These are phyloP conservation scores for Triplophysa tibetana DNA, from an alignment of 2,113 vertebrate genomes.

Conservation along the genomic window DNA sequence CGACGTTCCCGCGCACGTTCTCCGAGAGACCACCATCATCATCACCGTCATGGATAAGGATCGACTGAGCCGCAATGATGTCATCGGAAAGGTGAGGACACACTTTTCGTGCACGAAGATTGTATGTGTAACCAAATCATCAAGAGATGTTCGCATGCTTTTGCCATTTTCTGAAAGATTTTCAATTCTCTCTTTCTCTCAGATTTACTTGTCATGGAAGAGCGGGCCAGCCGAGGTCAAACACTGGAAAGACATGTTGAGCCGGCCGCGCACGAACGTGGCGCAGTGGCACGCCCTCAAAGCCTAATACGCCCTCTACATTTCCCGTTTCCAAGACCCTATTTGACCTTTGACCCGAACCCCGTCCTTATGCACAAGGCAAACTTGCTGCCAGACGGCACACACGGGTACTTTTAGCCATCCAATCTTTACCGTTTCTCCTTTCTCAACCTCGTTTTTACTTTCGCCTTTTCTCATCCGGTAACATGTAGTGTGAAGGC, in stretches of 20 bases:
- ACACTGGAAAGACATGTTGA: constrained; percentile 99
- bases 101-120: too few species aligned
- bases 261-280: constrained; percentile 90
- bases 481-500: constrained; percentile 48
- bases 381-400: constrained; percentile 63
- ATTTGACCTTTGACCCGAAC: constrained; percentile 43
- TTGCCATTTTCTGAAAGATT: too few species aligned
- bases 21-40: constrained; percentile 97
- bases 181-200: constrained; percentile 32
- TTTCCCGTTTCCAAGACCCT: constrained; percentile 5
- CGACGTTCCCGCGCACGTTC: constrained; percentile 92
- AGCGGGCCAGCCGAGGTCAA: constrained; percentile 96
- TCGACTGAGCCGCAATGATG: constrained; percentile 93
- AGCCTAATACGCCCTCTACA: constrained; percentile 77
- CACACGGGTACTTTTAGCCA: constrained; percentile 84
- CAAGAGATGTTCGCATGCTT: too few species aligned
- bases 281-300: constrained; percentile 99
- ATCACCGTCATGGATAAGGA: constrained; percentile 99
- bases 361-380: constrained; percentile 78
- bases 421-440: constrained; percentile 56
- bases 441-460: neutral
- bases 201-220: constrained; percentile 99
- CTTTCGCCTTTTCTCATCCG: constrained; percentile 29
- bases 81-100: constrained; percentile 90
- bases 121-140: too few species aligned